Evolutionary conservation across 2,888 invertebrate species (phyloP), one percentile per base, ranked within the genome.

Genomic region (Ferdinandea cuprea): DNA sequence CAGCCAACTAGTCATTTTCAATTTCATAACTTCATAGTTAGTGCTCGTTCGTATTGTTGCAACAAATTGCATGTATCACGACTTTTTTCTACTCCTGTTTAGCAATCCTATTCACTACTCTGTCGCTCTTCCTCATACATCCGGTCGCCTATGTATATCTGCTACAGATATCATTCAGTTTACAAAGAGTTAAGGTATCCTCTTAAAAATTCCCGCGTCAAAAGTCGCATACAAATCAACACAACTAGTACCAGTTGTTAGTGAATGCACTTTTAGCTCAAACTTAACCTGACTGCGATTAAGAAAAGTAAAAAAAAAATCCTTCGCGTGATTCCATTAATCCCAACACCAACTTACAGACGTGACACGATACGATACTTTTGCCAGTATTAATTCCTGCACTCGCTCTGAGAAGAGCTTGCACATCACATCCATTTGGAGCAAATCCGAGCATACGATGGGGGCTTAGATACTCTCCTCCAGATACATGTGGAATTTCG

Each of bases 21-120:
- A 17, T 76, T 76, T 81, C 76, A 76, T 65, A 71, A 81, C 76
- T 58, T 40, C 32, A 50, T 11, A 74, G 56, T 44, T n/a, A n/a
- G n/a, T n/a, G n/a, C n/a, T n/a, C n/a, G n/a, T n/a, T 56, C 11
- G 65, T 63, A 50, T 42, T 85, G 79, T 86, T 86, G 85, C 86
- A 83, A 79, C 85, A 84, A 85, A 86, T 85, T 86, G 86, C 86
- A 85, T 86, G 85, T 73, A 77, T 86, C 86, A 86, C 86, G 86
- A 86, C 61, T 76, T 63, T 68, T 78, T 21, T 30, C 21, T 63
- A 54, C 79, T 83, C 76, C 85, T 78, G 74, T 85, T 74, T 58
- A 56, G 66, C 17, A 73, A 68, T 66, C 46, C 50, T 65, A 19
- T 40, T 13, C 21, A 15, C 30, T 11, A n/a, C 17, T 42, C 40